A percentile compares a stretch with the other conserved stretches of the same genome.
Conservation (phyloP, 2,797 vertebrate genomes). For the Heliangelus exortis region DNA sequence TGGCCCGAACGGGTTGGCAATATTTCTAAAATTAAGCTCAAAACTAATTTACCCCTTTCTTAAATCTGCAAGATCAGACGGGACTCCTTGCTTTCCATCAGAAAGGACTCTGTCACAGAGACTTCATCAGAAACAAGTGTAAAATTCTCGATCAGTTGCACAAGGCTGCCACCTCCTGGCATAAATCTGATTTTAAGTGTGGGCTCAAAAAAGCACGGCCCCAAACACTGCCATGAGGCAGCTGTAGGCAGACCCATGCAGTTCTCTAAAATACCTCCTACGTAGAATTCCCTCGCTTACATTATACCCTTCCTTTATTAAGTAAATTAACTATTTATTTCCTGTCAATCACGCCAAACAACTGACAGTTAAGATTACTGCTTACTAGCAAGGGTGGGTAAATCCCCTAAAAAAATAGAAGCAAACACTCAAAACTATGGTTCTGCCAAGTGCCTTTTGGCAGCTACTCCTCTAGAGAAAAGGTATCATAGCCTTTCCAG, state of each 20-base stretch:
- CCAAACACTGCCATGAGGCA: not conserved
- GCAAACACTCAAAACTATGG: not conserved
- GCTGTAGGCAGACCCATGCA: not conserved
- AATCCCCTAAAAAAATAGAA: not conserved
- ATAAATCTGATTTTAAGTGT: not conserved
- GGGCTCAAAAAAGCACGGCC: too few species aligned
- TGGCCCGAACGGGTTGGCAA: not conserved
- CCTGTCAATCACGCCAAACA: not conserved
- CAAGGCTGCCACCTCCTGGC: slow-evolving; percentile 58
- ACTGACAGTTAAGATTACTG: not conserved
- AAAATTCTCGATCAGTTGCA: not conserved
- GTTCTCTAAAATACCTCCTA: not conserved
- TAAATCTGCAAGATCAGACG: not conserved
- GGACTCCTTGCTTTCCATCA: not conserved
- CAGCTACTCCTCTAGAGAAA: not conserved
- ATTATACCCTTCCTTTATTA: not conserved
- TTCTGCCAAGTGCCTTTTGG: not conserved
- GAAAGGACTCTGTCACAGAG: not conserved
- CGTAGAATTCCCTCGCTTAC: not conserved
- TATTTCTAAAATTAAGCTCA: not conserved
- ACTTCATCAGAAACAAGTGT: fast-evolving
- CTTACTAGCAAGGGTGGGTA: not conserved
- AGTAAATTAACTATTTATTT: not conserved
- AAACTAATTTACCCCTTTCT: not conserved
- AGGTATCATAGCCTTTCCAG: not conserved